Base-by-base conservation (phyloP, 2,888 invertebrate species). In the Dromius quadrimaculatus region DNA sequence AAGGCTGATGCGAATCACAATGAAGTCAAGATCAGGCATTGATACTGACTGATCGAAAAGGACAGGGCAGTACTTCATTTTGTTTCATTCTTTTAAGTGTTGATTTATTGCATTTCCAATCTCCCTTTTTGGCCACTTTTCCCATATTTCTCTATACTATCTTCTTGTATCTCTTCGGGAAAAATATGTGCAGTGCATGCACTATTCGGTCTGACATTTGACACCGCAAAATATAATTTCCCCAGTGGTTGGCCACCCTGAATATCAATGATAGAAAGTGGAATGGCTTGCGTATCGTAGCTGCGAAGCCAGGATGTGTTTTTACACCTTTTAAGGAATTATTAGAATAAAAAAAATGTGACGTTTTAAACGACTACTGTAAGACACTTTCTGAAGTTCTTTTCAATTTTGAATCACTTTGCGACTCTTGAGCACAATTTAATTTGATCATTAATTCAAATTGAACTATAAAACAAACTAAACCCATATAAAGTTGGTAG, bases 171-270 rank as follows among this genome's bases (percentile, higher is more conserved):
- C 50, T 5, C 11, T 45, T 3, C 20, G 36, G 36, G 59, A 34
- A 20, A 36, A 36, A 38, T 38, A 59, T 59, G 61, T 61, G 61
- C 32, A 61, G 50, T 61, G 34, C 61, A 61, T 61, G 61, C 41
- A 61, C 50, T 54, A 54, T 54, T 28, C 50, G 50, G 28, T 28
- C 23, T 41, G 61, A 65, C 65, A 50, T 65, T 65, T 50, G 65
- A 65, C 65, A 65, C 28, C 65, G 47, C 47, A 65, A 36, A 61
- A 65, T 45, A 65, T 65, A 65, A 65, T 65, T 65, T 65, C 65
- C 65, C 65, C 47, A 47, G 65, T 47, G 65, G 36, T 34, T 34
- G 50, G 50, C 36, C 65, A 65, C 15, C 65, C 36, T 65, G 65
- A 65, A 65, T 65, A 65, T 47, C 65, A 65, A 65, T 61, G 61